Evolutionary conservation across 2,113 vertebrate species (phyloP), one percentile per base, ranked within the genome.

Genomic region (Ia io): DNA sequence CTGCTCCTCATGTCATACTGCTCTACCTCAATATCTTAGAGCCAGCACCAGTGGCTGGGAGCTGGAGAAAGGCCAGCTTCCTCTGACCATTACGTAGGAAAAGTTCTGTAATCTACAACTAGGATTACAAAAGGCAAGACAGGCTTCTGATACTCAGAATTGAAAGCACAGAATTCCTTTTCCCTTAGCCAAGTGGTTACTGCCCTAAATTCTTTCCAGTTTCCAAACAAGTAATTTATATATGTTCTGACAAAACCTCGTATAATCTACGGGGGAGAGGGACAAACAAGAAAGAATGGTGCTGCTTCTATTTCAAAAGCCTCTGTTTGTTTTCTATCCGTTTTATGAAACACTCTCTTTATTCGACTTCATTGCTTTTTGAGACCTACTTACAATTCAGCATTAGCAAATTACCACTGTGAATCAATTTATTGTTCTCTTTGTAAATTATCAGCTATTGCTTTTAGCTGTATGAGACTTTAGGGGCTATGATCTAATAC

Each of bases 361-460:
- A 32, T 53, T 92, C 71, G 49, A 47, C 51, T 37, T 63, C 56
- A n/a, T n/a, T 69, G 20, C 14, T 91, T 69, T 94, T 85, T 49
- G 53, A 74, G 59, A 37, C 5, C 23, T 61, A 73, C 23, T 93
- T 87, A 83, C 77, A 73, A 90, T 70, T 90, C 11, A 77, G 35
- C 56, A 83, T 89, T 84, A 56, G 7, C 18, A 22, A 93, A 86
- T 6, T 56, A 67, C 9, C 28, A n/a, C 20, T 53, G 73, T 61
- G 47, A 91, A 77, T 67, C 78, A 40, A 5, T 44, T 74, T 85
- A 61, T 53, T 91, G 80, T 92, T 71, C 32, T 49, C 30, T 56
- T 78, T 80, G 14, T 42, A 93, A 91, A 65, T 91, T 51, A 53
- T 84, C 40, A 90, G 49, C 61, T 25, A 40, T 37, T 82, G 22